Conservation (phyloP, 2,113 vertebrate species). For the Zosterops lateralis region DNA sequence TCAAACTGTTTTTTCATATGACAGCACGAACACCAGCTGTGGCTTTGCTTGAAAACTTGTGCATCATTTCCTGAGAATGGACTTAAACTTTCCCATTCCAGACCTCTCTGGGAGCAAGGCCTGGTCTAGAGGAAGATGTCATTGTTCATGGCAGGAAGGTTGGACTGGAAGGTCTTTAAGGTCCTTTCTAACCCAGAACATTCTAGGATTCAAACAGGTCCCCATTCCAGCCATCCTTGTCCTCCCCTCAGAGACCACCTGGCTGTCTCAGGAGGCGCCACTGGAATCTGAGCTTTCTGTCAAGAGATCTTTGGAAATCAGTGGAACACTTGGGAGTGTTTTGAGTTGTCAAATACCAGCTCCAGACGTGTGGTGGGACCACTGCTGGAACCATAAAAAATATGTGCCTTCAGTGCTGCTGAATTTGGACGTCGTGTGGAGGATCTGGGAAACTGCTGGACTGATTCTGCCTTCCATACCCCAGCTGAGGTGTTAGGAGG, state of each 20-base stretch:
- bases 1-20: neutral
- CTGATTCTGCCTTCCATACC: neutral
- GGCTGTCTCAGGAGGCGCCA: accelerated
- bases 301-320: neutral
- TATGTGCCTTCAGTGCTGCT: neutral
- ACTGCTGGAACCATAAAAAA: neutral
- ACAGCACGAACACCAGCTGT: neutral
- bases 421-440: neutral
- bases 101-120: neutral
- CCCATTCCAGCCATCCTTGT: neutral
- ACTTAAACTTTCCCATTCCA: neutral
- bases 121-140: neutral
- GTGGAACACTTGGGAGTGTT: neutral
- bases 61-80: neutral
- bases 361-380: neutral
- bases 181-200: neutral
- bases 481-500: neutral
- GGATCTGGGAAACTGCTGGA: neutral
- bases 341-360: neutral
- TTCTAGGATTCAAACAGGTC: neutral
- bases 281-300: neutral
- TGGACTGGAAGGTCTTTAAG: neutral
- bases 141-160: neutral
- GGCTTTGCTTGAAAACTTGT: neutral
- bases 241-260: neutral